phyloP scores from a whole-genome alignment of 2,797 vertebrate species.

The Cephalopachus bancanus region DNA sequence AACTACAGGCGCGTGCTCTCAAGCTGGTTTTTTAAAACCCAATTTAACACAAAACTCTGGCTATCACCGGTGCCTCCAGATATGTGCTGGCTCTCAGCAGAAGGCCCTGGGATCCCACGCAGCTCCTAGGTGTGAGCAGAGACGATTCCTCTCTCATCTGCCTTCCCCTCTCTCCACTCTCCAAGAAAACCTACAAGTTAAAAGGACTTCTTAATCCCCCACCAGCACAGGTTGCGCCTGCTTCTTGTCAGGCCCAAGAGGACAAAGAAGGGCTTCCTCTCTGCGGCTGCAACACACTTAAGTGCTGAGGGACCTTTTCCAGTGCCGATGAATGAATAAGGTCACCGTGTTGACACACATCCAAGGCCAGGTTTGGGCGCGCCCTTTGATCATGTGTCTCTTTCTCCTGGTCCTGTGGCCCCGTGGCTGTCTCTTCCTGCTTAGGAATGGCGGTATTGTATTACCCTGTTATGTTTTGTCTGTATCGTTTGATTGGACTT shows the following conservation, averaged over 20 bases:
- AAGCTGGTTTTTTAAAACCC: not conserved
- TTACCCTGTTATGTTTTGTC: not conserved
- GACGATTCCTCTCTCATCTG: not conserved
- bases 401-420: not conserved
- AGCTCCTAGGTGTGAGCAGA: not conserved
- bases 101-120: not conserved
- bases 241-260: not conserved
- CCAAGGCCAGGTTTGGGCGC: rapidly evolving
- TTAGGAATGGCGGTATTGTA: not conserved
- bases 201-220: not conserved
- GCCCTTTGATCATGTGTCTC: not conserved
- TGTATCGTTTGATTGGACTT: not conserved
- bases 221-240: not conserved
- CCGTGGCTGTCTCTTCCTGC: not conserved
- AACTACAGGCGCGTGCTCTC: too few species aligned
- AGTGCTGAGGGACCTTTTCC: not conserved
- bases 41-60: not conserved
- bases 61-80: too few species aligned
- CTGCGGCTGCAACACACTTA: not conserved
- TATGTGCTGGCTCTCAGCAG: rapidly evolving
- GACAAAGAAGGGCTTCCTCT: conserved; percentile 25
- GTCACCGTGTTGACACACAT: not conserved
- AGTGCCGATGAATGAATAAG: not conserved
- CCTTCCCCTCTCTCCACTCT: not conserved
- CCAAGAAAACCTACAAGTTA: not conserved